A percentile compares a stretch with the other conserved stretches of the same genome.
These are phyloP conservation scores for Pecten maximus DNA, from an alignment of 2,888 invertebrate species.

Conservation along the genomic window DNA sequence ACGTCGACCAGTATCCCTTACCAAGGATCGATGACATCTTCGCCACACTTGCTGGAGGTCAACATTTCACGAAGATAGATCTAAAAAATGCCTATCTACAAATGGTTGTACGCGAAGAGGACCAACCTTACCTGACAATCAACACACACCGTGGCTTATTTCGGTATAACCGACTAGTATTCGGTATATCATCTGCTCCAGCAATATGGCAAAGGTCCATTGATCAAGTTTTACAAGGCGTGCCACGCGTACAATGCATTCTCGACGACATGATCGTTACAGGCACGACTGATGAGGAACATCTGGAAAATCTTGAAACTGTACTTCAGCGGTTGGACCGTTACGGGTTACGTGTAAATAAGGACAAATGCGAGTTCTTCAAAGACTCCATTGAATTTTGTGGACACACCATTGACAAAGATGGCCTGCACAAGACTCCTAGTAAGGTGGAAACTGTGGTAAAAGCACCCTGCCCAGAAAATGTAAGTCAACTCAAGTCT, in stretches of 20 bases:
- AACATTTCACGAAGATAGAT: slow-evolving; percentile 38
- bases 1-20: slow-evolving; percentile 30
- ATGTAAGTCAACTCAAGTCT: no score
- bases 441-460: slow-evolving; percentile 40
- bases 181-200: slow-evolving; percentile 43
- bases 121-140: not conserved
- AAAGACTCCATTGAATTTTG: slow-evolving; percentile 42
- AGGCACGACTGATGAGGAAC: slow-evolving; percentile 38
- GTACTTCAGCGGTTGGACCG: slow-evolving; percentile 40
- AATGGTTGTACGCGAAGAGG: slow-evolving; percentile 36
- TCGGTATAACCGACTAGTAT: slow-evolving; percentile 42
- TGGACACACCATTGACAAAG: slow-evolving; percentile 44
- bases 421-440: slow-evolving; percentile 42
- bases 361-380: slow-evolving; percentile 43
- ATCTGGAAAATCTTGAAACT: slow-evolving; percentile 41
- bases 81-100: slow-evolving; percentile 27
- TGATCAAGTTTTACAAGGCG: slow-evolving; percentile 45
- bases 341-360: slow-evolving; percentile 44
- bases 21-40: slow-evolving; percentile 41
- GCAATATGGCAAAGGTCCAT: slow-evolving; percentile 43
- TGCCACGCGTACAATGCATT: slow-evolving; percentile 43
- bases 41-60: slow-evolving; percentile 22
- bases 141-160: slow-evolving; percentile 46
- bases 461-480: no score
- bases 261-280: slow-evolving; percentile 49